phyloP scores from a whole-genome alignment of 2,888 invertebrate species.

The Cataglyphis albicans region DNA sequence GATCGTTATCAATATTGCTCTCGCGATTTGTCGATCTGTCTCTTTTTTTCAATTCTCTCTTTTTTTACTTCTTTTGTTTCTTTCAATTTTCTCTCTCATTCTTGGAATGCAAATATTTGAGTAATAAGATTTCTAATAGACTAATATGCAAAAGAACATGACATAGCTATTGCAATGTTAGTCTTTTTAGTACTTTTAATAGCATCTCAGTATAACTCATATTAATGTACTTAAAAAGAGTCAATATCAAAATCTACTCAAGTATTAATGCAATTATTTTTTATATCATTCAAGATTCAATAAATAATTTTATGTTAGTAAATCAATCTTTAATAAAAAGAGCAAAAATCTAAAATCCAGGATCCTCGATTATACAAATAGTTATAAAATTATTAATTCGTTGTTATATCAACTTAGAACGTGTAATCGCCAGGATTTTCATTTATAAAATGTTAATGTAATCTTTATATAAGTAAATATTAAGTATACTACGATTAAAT shows the following conservation, averaged over 20 bases:
- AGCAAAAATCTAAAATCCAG: neutral
- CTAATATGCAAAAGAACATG: neutral
- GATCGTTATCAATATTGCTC: slow-evolving; percentile 17
- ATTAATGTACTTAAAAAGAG: neutral
- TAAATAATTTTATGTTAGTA: slow-evolving; percentile 5
- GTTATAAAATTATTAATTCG: neutral
- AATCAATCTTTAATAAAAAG: neutral
- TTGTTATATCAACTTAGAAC: neutral
- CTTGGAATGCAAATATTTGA: slow-evolving; percentile 31
- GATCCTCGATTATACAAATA: neutral
- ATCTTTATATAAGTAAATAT: neutral
- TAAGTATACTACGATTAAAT: neutral
- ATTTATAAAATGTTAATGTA: neutral
- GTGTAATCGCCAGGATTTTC: neutral
- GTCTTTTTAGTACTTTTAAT: neutral
- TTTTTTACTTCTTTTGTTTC: slow-evolving; percentile 23
- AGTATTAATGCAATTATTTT: slow-evolving; percentile 9
- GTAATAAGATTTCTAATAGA: slow-evolving; percentile 22
- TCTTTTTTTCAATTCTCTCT: slow-evolving; percentile 14
- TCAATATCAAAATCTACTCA: neutral
- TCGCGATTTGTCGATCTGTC: neutral
- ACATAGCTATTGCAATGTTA: slow-evolving; percentile 11
- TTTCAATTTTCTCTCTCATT: slow-evolving; percentile 29
- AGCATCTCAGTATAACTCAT: slow-evolving; percentile 7
- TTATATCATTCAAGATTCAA: neutral